Evolutionary conservation across 1,140 invertebrate species (phyloP).

Genomic region (Drosophila teissieri): DNA sequence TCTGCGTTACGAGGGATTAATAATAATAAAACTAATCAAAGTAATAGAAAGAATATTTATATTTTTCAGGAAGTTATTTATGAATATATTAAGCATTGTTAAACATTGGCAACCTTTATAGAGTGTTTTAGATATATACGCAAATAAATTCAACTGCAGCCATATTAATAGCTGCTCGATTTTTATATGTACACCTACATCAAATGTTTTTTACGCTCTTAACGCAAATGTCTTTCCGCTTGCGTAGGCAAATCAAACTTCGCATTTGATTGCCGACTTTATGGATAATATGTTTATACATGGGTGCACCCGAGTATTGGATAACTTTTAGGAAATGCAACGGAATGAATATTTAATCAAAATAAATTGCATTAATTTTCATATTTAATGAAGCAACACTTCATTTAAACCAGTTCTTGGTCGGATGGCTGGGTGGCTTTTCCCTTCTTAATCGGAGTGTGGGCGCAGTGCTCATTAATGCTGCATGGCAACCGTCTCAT

Average conservation of each 20-base stretch:
- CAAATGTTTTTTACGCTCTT: slow-evolving; percentile 8
- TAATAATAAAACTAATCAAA: too few species aligned
- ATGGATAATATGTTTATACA: slow-evolving; percentile 23
- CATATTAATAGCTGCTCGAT: neutral
- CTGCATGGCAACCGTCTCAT: slow-evolving; percentile 64
- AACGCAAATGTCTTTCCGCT: slow-evolving; percentile 24
- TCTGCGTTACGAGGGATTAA: neutral
- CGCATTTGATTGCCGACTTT: slow-evolving; percentile 19
- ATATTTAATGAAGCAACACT: slow-evolving; percentile 80
- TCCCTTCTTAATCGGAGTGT: slow-evolving; percentile 35
- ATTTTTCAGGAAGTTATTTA: too few species aligned
- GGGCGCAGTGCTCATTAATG: slow-evolving; percentile 61
- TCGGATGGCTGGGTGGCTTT: slow-evolving; percentile 12
- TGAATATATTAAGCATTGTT: too few species aligned
- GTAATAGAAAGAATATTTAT: too few species aligned
- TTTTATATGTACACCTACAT: neutral
- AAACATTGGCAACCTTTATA: neutral
- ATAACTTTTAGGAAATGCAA: slow-evolving; percentile 41
- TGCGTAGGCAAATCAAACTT: slow-evolving; percentile 32
- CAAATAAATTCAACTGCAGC: neutral
- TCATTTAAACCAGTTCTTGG: slow-evolving; percentile 52
- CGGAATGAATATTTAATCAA: slow-evolving; percentile 72
- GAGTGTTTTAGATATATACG: neutral
- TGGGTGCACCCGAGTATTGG: slow-evolving; percentile 28
- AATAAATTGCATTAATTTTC: slow-evolving; percentile 74